Evolutionary conservation across 2,888 invertebrate species (phyloP), one percentile per base, ranked within the genome.

Genomic region (Sericinus montela): DNA sequence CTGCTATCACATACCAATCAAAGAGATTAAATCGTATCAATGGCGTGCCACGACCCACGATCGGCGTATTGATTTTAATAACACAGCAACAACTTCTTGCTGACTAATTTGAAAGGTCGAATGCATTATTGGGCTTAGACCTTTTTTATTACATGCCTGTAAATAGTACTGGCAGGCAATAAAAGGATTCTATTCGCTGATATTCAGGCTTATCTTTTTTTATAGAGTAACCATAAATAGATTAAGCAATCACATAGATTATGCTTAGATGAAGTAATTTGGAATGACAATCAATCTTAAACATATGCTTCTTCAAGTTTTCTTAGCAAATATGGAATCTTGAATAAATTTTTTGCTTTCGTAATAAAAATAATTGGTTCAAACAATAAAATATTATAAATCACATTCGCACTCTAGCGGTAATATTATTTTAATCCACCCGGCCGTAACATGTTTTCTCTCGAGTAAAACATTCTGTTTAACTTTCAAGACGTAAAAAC

Each of bases 381-480:
- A 19, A 3, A 38, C 7, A 8, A 25, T 25, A 25, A 8, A 8
- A 8, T 25, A 29, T n/a, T 7, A 15, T 15, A 10, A 7, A 38
- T 58, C 63, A 69, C 77, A 73, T 72, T 75, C 78, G 74, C 75
- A 71, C 77, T 74, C 75, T 48, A 58, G 62, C 60, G 64, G 67
- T 57, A 39, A 43, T 51, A 44, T 48, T 54, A 51, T 56, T 57
- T 50, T 55, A 55, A 51, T 52, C 58, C 57, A 63, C 58, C 57
- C 61, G 62, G 59, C 71, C 61, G 63, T 55, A 59, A 62, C 56
- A 63, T 58, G 56, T 60, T 55, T 58, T 56, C 61, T 59, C 60
- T 52, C 39, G 40, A 45, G 38, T 30, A 25, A 54, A 52, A 55
- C 50, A 58, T 46, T 54, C 48, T 28, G 29, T 41, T 32, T 48